Evolutionary conservation across 2,888 invertebrate species (phyloP).

Genomic region (Octonoba sinensis): DNA sequence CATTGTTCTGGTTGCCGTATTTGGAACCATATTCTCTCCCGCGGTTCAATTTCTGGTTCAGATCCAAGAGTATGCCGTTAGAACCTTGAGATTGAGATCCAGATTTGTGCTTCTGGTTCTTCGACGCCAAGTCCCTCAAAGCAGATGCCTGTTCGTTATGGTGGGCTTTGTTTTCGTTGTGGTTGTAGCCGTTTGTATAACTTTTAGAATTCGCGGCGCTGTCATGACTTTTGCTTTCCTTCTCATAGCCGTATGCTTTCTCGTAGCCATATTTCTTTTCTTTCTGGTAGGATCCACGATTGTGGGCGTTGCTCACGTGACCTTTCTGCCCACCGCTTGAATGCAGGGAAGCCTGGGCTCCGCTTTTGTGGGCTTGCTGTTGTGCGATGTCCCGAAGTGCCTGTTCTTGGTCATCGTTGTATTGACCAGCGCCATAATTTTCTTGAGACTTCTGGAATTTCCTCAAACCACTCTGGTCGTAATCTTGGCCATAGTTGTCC

Average conservation of each 20-base stretch:
- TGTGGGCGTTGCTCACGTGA: constrained; percentile 32
- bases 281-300: constrained; percentile 28
- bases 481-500: background rate
- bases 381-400: constrained; percentile 16
- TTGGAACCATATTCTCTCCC: constrained; percentile 23
- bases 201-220: constrained; percentile 9
- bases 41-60: constrained; percentile 6
- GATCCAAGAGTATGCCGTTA: constrained; percentile 15
- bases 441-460: constrained; percentile 12
- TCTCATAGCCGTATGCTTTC: constrained; percentile 56
- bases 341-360: constrained; percentile 10
- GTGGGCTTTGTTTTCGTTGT: constrained; percentile 19
- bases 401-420: constrained; percentile 3
- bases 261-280: constrained; percentile 57
- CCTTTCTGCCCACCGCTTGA: constrained; percentile 22
- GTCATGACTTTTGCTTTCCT: constrained; percentile 42
- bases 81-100: constrained; percentile 23
- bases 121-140: constrained; percentile 25
- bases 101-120: constrained; percentile 18
- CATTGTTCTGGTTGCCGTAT: background rate
- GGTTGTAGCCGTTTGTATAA: constrained; percentile 20
- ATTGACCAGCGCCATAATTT: constrained; percentile 1
- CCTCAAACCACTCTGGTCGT: constrained; percentile 8
- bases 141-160: constrained; percentile 16
- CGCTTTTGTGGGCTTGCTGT: constrained; percentile 13